Evolutionary conservation across 35 echinoderm and acorn worm species (phyloP).

Genomic region (Ophiothrix spiculata): DNA sequence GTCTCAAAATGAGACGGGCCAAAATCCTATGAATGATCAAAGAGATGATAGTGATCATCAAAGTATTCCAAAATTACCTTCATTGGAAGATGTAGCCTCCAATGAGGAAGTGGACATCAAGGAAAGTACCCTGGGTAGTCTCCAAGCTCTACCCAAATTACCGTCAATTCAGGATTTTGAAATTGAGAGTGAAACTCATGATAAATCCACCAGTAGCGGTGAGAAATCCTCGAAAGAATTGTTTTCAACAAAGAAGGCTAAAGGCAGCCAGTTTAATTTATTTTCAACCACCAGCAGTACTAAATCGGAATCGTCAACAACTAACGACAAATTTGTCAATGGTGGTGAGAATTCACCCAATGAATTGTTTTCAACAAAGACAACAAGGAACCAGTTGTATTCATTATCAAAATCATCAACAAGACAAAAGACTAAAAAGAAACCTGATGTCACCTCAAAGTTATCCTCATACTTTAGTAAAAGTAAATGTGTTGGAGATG

Average conservation of each 20-base stretch:
- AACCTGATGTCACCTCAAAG: not conserved
- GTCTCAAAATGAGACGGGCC: not conserved
- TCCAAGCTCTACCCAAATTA: not conserved
- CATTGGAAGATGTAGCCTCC: not conserved
- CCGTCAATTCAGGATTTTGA: not conserved
- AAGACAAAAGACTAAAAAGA: not conserved
- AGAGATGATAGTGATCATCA: not conserved
- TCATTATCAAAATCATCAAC: not conserved
- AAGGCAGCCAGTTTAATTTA: too few species aligned
- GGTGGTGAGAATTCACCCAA: too few species aligned
- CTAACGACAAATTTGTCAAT: too few species aligned
- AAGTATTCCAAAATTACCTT: not conserved
- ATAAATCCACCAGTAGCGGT: too few species aligned
- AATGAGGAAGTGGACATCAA: not conserved
- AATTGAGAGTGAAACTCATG: not conserved
- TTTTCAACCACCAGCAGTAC: too few species aligned
- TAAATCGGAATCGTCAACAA: too few species aligned
- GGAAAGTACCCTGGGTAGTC: not conserved
- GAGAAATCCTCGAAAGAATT: too few species aligned
- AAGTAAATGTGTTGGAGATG: not conserved
- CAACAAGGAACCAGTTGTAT: too few species aligned
- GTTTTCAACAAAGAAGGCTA: too few species aligned
- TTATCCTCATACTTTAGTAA: not conserved
- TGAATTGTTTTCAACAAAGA: too few species aligned
- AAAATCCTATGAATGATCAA: not conserved